Evolutionary conservation across 1,140 invertebrate species (phyloP), one percentile per base, ranked within the genome.

Genomic region (Battus philenor): DNA sequence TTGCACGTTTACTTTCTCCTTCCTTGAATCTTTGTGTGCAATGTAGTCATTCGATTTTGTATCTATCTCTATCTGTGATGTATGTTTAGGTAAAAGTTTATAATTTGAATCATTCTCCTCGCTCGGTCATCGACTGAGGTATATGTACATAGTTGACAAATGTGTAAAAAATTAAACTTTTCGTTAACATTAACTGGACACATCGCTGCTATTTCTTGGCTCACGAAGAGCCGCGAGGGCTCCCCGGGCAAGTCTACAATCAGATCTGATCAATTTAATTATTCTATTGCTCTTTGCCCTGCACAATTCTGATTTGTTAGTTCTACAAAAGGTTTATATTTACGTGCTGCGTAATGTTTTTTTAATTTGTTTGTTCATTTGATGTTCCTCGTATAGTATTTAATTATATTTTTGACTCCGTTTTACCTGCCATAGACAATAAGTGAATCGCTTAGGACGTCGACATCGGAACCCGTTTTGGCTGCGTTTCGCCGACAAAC

Each of bases 11-110:
- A 56, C 24, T 44, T 50, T 61, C 54, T 54, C 30, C 33, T 58
- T 45, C 7, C 33, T 32, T 29, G 41, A 45, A 39, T 27, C 34
- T 29, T 12, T 36, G 12, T 20, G 27, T 41, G 41, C 9, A 34
- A 43, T 49, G 20, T 43, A 32, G 32, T 50, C 26, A 36, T 36
- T 36, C 54, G 56, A 44, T 73, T 74, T 75, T 72, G n/a, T n/a
- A n/a, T 70, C 63, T 78, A 66, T 59, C 54, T 75, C 60, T 67
- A 82, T 76, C 73, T 82, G 75, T 82, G 73, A 79, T 82, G 59
- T 82, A 78, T 76, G 59, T 71, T 79, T 78, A 82, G 78, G 78
- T 74, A 74, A 78, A 82, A 78, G 75, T 74, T 73, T 50, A 74
- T 69, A 61, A 62, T 66, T 70, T 72, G 66, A 77, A 80, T 75